Base-by-base conservation (phyloP, 2,888 invertebrate species). In the Lapara coniferarum region DNA sequence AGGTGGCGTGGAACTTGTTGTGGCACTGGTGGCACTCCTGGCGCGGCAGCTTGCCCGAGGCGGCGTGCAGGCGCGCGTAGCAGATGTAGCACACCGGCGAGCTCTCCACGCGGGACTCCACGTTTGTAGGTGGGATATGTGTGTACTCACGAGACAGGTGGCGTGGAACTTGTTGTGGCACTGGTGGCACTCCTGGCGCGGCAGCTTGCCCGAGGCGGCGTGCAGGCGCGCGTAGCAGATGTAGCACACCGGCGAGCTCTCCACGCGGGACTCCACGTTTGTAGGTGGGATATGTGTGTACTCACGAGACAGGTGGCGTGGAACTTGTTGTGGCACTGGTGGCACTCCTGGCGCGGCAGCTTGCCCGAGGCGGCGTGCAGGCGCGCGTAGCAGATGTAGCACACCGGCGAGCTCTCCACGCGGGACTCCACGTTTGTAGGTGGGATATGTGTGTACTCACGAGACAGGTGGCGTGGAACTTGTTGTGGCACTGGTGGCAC, bases 11-110 rank as follows among this genome's bases (percentile, higher is more conserved):
- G 93, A 98, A 99, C 88, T 97, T 97, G 94, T 99, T 99, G 84
- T 96, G 96, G 94, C 99, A 99, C 44, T 97, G 98, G 81, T 95
- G 96, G 91, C 99, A 99, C 7, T 95, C 95, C 69, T 97, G 93
- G 89, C 96, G 96, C 25, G 99, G 99, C 87, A 99, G 94, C 82
- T 97, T 96, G 81, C 97, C 97, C 68, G 96, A 97, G 81, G 95
- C 95, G 81, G 96, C 96, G 89, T 97, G 98, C 82, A 97, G 96
- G 83, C 97, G 97, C 80, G 97, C 97, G 94, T 97, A 99, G 88
- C 99, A 99, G 85, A 99, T 98, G 92, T 97, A 98, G 93, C 99
- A 99, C 87, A 98, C 98, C 85, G 99, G 98, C 0, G 98, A 96
- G 2, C 97, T 97, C 84, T 97, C 97, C 87, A 99, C 97, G 83